Evolutionary conservation across 2,797 vertebrate species (phyloP).

Genomic region (Scarus forsteni): DNA sequence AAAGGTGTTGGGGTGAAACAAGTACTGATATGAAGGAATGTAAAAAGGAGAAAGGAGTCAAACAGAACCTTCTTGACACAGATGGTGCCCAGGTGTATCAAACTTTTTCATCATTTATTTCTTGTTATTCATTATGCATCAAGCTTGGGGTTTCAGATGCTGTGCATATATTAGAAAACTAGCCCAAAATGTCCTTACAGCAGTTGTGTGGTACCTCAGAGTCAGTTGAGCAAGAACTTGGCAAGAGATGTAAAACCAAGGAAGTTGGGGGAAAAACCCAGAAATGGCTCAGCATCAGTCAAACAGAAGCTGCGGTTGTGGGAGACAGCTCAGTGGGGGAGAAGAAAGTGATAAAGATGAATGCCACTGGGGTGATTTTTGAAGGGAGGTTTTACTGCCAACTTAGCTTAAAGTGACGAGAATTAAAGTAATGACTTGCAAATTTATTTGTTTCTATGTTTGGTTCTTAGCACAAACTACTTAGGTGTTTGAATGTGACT

Average conservation of each 20-base stretch:
- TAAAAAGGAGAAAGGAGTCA: conserved; percentile 37
- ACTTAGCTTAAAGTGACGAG: conserved; percentile 5
- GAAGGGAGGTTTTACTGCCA: conserved; percentile 14
- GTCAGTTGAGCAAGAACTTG: conserved; percentile 62
- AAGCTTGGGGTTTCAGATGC: conserved; percentile 67
- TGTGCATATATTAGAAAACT: conserved; percentile 67
- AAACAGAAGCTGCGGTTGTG: conserved; percentile 45
- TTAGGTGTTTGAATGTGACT: background rate
- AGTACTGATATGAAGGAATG: conserved; percentile 18
- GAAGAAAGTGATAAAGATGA: conserved; percentile 45
- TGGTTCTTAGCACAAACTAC: background rate
- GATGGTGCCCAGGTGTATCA: conserved; percentile 69
- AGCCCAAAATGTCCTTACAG: conserved; percentile 55
- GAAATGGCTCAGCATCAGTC: conserved; percentile 66
- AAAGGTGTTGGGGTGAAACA: conserved; percentile 30
- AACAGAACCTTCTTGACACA: conserved; percentile 66
- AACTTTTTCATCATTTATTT: conserved; percentile 78
- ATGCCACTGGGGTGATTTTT: conserved; percentile 30
- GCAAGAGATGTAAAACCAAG: conserved; percentile 73
- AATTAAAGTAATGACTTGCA: conserved; percentile 17
- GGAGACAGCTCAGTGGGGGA: conserved; percentile 39
- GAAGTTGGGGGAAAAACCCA: conserved; percentile 6
- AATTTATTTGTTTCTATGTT: conserved; percentile 13
- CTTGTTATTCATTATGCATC: conserved; percentile 78
- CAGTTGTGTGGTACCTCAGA: conserved; percentile 52